phyloP scores from a whole-genome alignment of 2,113 vertebrate species.

The Lagopus leucura region DNA sequence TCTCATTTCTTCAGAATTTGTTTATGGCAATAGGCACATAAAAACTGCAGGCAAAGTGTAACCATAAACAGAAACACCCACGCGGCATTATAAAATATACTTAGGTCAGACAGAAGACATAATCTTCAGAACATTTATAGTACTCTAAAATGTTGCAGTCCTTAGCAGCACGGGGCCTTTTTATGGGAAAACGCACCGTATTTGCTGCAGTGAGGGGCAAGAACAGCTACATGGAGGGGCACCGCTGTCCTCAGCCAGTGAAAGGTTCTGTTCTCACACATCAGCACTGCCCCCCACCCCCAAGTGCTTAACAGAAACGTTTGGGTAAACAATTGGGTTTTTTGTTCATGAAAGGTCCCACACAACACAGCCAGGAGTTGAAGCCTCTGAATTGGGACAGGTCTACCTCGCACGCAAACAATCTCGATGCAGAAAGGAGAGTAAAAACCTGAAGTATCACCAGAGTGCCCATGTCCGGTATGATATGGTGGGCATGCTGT shows the following conservation, averaged over 20 bases:
- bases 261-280: neutral
- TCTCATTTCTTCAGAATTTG: conserved; percentile 16
- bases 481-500: neutral
- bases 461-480: neutral
- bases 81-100: neutral
- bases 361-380: neutral
- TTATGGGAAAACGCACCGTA: neutral
- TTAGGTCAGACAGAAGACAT: conserved; percentile 26
- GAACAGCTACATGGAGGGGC: neutral
- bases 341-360: neutral
- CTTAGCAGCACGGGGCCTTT: neutral
- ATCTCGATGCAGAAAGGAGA: neutral
- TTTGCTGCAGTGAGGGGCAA: neutral
- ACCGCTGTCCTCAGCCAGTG: neutral
- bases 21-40: conserved; percentile 34
- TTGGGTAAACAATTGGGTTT: neutral
- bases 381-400: neutral
- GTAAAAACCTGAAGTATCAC: neutral
- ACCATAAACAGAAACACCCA: conserved; percentile 39
- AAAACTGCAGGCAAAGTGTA: conserved; percentile 44
- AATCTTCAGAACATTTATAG: conserved; percentile 4
- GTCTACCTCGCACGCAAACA: neutral
- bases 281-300: neutral
- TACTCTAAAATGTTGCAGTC: neutral
- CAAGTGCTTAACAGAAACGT: neutral